phyloP scores from a whole-genome alignment of 1,140 invertebrate genomes.

The Ceratina japonica region DNA sequence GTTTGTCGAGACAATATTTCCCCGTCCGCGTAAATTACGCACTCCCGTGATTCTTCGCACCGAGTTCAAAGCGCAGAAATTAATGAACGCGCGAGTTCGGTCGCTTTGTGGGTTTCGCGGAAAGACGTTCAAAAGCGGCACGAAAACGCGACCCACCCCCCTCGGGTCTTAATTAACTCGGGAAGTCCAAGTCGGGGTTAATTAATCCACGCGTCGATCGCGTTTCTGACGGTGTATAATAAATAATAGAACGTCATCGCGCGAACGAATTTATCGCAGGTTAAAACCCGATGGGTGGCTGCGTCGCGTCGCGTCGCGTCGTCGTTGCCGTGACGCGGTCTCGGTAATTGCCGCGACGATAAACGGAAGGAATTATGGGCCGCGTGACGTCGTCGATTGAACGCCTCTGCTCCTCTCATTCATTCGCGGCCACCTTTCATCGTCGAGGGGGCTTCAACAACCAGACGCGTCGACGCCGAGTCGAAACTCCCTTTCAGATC shows the following conservation, averaged over 20 bases:
- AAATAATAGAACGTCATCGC: background rate
- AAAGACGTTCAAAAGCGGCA: constrained; percentile 7
- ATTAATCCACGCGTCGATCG: background rate
- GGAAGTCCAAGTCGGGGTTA: background rate
- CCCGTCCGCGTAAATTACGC: too few relatives aligned
- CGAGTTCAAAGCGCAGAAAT: constrained; percentile 15
- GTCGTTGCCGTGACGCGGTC: background rate
- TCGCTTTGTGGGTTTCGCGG: constrained; percentile 14
- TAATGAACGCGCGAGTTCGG: constrained; percentile 25
- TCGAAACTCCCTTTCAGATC: background rate
- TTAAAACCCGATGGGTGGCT: background rate
- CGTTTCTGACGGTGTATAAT: too few relatives aligned
- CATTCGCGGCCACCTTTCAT: background rate
- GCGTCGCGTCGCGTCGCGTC: background rate
- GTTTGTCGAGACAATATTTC: too few relatives aligned
- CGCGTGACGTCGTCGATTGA: background rate
- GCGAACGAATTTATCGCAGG: background rate
- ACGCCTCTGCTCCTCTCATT: background rate
- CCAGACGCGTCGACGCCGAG: background rate
- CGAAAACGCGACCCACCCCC: background rate
- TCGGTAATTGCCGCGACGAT: constrained; percentile 4
- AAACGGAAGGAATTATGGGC: constrained; percentile 1
- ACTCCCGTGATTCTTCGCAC: too few relatives aligned
- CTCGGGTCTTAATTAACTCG: constrained; percentile 7
- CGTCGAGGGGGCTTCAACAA: background rate